phyloP scores from a whole-genome alignment of 2,797 vertebrate species.

The Philypnodon macrostomus region DNA sequence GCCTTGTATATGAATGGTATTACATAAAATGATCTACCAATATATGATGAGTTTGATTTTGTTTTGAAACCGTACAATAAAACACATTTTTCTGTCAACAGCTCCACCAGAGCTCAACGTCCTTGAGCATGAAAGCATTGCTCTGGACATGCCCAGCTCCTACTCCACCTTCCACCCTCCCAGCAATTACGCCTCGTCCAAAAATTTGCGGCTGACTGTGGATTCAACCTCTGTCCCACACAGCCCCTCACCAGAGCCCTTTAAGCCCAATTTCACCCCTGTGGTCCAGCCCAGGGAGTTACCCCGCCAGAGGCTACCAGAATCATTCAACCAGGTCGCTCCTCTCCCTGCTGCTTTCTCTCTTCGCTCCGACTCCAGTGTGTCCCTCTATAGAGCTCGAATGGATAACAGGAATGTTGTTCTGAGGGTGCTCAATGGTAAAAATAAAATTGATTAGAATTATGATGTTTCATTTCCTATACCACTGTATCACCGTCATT shows the following conservation, averaged over 20 bases:
- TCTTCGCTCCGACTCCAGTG: conserved; percentile 51
- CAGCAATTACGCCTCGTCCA: conserved; percentile 20
- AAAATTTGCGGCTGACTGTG: conserved; percentile 15
- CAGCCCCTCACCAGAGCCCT: conserved; percentile 1
- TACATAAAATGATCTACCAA: too few species aligned
- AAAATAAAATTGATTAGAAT: background rate
- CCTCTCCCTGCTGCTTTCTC: conserved; percentile 68
- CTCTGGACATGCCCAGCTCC: conserved; percentile 58
- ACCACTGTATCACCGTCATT: background rate
- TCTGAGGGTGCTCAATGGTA: conserved; percentile 78
- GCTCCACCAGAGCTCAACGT: conserved; percentile 76
- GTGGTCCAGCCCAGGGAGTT: conserved; percentile 64
- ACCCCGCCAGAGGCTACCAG: conserved; percentile 75
- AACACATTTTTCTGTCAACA: conserved; percentile 23
- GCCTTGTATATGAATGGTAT: too few species aligned
- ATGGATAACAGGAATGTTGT: conserved; percentile 82
- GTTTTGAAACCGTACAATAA: too few species aligned
- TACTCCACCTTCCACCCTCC: conserved; percentile 25
- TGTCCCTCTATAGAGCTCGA: conserved; percentile 76
- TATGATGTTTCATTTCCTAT: background rate
- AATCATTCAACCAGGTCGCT: conserved; percentile 76
- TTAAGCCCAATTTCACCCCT: conserved; percentile 38
- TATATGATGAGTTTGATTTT: too few species aligned
- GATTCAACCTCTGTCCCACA: conserved; percentile 4
- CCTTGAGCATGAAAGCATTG: conserved; percentile 79